phyloP scores from a whole-genome alignment of 2,113 vertebrate species.

The Phylloscopus trochilus region DNA sequence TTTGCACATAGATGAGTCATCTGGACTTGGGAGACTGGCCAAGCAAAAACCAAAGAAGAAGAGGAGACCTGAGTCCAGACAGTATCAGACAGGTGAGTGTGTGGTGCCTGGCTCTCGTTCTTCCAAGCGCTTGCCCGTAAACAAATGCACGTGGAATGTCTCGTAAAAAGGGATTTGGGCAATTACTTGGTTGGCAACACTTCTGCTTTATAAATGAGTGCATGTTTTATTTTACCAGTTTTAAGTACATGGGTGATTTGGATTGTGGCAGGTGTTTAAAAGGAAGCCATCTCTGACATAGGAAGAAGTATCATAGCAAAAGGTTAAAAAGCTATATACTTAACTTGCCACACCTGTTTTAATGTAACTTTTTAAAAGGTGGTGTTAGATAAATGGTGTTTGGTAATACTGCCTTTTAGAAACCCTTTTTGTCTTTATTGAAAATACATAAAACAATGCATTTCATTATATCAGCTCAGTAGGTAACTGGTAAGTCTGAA shows the following conservation, averaged over 20 bases:
- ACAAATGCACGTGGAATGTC: not conserved
- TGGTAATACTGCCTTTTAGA: not conserved
- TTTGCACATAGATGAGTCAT: constrained; percentile 94
- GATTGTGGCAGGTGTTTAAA: not conserved
- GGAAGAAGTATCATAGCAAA: not conserved
- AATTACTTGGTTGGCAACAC: not conserved
- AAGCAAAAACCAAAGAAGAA: constrained; percentile 92
- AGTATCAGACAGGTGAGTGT: constrained; percentile 93
- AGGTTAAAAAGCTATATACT: not conserved
- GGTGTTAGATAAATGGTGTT: not conserved
- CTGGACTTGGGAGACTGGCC: constrained; percentile 84
- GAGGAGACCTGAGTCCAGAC: constrained; percentile 90
- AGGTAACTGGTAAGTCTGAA: not conserved
- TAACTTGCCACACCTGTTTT: not conserved
- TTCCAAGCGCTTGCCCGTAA: not conserved
- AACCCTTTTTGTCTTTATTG: not conserved
- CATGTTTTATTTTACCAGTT: not conserved
- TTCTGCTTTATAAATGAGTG: not conserved
- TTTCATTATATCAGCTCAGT: not conserved
- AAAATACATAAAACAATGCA: not conserved
- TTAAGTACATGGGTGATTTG: not conserved
- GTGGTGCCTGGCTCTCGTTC: not conserved
- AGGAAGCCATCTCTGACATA: not conserved
- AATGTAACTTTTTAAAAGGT: not conserved
- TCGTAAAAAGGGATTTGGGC: not conserved